phyloP scores from a whole-genome alignment of 2,888 invertebrate genomes.

The Dendrolimus houi region DNA sequence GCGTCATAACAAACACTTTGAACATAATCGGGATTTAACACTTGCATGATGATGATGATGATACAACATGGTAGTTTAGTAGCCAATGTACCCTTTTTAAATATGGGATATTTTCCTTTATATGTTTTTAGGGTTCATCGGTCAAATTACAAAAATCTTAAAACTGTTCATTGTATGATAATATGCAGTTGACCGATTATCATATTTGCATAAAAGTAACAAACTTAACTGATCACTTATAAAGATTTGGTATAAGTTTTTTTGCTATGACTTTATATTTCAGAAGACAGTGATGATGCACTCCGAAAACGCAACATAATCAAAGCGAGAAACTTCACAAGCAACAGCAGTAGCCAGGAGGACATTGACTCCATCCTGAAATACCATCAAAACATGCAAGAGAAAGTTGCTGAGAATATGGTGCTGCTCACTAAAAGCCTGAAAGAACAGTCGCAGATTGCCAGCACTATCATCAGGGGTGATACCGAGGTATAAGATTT shows the following conservation, averaged over 20 bases:
- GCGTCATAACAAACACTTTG: too few species aligned
- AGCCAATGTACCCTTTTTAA: too few species aligned
- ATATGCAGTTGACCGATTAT: not conserved
- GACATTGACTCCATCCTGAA: constrained; percentile 90
- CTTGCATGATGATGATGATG: too few species aligned
- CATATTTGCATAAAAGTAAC: not conserved
- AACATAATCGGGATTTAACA: too few species aligned
- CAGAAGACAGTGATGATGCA: constrained; percentile 58
- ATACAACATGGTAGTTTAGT: too few species aligned
- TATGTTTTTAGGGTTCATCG: too few species aligned
- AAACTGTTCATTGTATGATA: too few species aligned
- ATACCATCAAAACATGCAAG: constrained; percentile 92
- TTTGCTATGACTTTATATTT: constrained; percentile 10
- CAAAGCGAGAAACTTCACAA: constrained; percentile 65
- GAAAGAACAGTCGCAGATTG: constrained; percentile 92
- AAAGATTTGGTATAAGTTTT: too few species aligned
- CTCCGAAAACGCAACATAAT: constrained; percentile 73
- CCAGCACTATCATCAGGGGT: constrained; percentile 91
- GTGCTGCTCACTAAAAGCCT: constrained; percentile 89
- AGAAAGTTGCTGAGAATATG: constrained; percentile 96
- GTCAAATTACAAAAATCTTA: too few species aligned
- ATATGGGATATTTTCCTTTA: too few species aligned
- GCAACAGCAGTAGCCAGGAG: constrained; percentile 70
- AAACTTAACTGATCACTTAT: too few species aligned
- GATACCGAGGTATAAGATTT: constrained; percentile 83